phyloP scores from a whole-genome alignment of 2,113 vertebrate genomes.

The Capreolus pygargus region DNA sequence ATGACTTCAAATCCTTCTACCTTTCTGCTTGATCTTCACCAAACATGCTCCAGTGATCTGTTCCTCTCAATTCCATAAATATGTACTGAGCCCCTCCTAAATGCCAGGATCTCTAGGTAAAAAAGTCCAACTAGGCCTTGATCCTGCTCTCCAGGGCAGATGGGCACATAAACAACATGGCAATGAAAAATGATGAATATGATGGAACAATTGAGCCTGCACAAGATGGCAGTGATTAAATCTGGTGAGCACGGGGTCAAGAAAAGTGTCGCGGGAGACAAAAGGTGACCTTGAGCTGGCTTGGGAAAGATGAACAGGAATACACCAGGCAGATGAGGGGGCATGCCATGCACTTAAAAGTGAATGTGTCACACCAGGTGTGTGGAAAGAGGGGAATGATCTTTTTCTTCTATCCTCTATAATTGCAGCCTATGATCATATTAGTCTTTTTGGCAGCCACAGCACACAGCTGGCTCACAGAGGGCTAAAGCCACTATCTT shows the following conservation, averaged over 20 bases:
- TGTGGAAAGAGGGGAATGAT: not conserved
- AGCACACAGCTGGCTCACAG: constrained; percentile 35
- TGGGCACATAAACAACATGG: not conserved
- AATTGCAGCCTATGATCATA: constrained; percentile 33
- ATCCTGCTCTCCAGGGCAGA: not conserved
- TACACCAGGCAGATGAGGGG: not conserved
- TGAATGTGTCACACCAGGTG: constrained; percentile 27
- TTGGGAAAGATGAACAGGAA: constrained; percentile 22
- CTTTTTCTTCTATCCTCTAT: not conserved
- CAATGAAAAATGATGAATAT: not conserved
- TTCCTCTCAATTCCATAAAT: not conserved
- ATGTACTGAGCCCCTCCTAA: not conserved
- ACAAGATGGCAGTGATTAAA: not conserved
- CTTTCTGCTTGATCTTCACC: not conserved
- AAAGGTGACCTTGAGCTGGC: constrained; percentile 27
- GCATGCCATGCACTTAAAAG: not conserved
- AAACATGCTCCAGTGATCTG: not conserved
- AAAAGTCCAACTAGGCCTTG: not conserved
- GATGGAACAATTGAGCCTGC: not conserved
- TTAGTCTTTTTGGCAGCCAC: constrained; percentile 59
- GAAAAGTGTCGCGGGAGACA: not conserved
- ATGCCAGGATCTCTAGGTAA: not conserved
- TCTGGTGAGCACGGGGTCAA: not conserved
- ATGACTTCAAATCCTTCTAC: not conserved
- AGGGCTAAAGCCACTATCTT: constrained; percentile 37